Base-by-base conservation (phyloP, 2,888 invertebrate genomes). In the Octodonta nipae region DNA sequence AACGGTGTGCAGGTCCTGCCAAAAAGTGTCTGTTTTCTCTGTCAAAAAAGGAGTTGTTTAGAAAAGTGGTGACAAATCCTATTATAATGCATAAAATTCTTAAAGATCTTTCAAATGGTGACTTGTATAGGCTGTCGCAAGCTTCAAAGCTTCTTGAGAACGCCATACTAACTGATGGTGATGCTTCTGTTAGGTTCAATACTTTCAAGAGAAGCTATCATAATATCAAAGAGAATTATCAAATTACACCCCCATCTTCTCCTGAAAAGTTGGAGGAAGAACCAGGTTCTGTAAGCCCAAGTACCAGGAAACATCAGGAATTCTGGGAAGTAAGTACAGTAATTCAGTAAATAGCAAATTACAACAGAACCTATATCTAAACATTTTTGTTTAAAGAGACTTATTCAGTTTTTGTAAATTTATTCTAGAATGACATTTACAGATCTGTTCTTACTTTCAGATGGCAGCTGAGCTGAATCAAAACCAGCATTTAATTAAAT, bases 401-500 rank as follows among this genome's bases (percentile, higher is more conserved):
- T n/a, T n/a, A n/a, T n/a, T n/a, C n/a, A n/a, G n/a, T n/a, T n/a
- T n/a, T n/a, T n/a, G n/a, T n/a, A n/a, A n/a, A n/a, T n/a, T n/a
- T n/a, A n/a, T n/a, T n/a, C n/a, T n/a, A n/a, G n/a, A n/a, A n/a
- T n/a, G n/a, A n/a, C n/a, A n/a, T n/a, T n/a, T n/a, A n/a, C n/a
- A n/a, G n/a, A n/a, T n/a, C n/a, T n/a, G n/a, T n/a, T n/a, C n/a
- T n/a, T n/a, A n/a, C n/a, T 48, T 48, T 13, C 32, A 53, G 51
- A 40, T 49, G 13, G 52, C 46, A 4, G 45, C 39, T 27, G 33
- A 28, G 3, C 41, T 60, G 12, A 46, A 34, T n/a, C 44, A 40
- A 14, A 48, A 47, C 24, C 59, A 61, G 37, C 50, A 47, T n/a
- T 39, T 57, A 3, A 43, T 43, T 5, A 56, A 55, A 25, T 61